Conservation (phyloP, 2,797 vertebrate species). For the Chelon labrosus region DNA sequence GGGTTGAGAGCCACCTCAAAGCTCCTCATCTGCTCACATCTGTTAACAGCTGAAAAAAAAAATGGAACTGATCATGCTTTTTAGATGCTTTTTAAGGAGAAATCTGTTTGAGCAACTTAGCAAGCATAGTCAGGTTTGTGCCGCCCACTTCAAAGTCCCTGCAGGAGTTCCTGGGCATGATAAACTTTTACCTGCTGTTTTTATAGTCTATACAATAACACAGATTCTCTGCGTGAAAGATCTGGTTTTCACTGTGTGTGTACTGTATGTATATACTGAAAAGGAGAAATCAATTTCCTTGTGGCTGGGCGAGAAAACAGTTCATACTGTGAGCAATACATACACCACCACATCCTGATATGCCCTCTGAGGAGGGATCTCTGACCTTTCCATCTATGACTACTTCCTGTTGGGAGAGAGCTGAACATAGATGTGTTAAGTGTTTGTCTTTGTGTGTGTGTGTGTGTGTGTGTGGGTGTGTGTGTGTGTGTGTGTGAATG, state of each 20-base stretch:
- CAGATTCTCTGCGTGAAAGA: no score
- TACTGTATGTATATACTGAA: constrained; percentile 17
- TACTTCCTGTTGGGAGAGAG: constrained; percentile 60
- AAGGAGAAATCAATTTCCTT: constrained; percentile 59
- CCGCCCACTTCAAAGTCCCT: no score
- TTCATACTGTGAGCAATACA: constrained; percentile 51
- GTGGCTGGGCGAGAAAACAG: constrained; percentile 56
- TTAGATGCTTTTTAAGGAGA: no score
- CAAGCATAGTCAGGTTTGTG: no score
- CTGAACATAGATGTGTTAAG: constrained; percentile 12
- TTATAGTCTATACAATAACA: no score
- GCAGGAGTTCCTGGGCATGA: no score
- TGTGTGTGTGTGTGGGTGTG: constrained; percentile 10
- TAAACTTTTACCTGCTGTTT: no score
- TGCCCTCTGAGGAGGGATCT: constrained; percentile 54
- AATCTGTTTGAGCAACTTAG: no score
- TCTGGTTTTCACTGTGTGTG: not conserved
- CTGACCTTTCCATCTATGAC: constrained; percentile 52
- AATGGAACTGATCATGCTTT: no score
- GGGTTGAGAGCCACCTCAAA: no score
- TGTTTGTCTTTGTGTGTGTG: not conserved
- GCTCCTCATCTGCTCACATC: no score
- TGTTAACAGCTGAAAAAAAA: no score
- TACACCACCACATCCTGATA: constrained; percentile 67
- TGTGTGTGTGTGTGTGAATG: constrained; percentile 11